Evolutionary conservation across 2,888 invertebrate genomes (phyloP), one percentile per base, ranked within the genome.

Genomic region (Hypomecis punctinalis): DNA sequence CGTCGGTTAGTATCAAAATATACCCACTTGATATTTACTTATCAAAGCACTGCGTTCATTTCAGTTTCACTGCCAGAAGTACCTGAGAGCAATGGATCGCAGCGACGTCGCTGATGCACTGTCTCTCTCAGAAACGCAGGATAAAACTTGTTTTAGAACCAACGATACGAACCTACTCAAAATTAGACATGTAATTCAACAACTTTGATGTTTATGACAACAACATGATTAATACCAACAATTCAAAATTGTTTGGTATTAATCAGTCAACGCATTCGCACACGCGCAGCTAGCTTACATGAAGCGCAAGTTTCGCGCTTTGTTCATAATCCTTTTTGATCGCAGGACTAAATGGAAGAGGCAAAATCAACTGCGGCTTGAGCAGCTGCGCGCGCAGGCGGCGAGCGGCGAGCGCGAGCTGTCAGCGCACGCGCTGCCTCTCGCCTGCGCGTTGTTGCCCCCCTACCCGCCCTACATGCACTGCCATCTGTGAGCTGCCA

Each of bases 51-150:
- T 0, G 98, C 98, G 0, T 98, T 98, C 92, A 98, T n/a, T n/a
- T n/a, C n/a, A 98, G 90, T 98, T 98, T 86, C 94, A 98, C 7
- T 97, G 97, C 77, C 98, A 98, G 89, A 98, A 98, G 89, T 98
- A 98, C 90, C 91, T 98, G 67, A 98, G 97, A 67, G 98, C 98
- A 6, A 97, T 98, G 0, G 98, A 98, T 83, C 94, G 98, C 45
- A 97, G 98, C 62, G 98, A 98, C 83, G 98, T 98, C 0, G 98
- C 98, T 0, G 98, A 98, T 79, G 96, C 97, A 0, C 93, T 98
- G 33, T 97, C 96, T 78, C 93, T 98, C 36, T 97, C 97, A 42
- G 98, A 98, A 90, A 98, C 98, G 0, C 98, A 98, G 84, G 98
- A 98, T 57, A 98, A 98, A 91, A 98, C 98, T 1, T 98, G 98